Evolutionary conservation across 2,888 invertebrate species (phyloP).

Genomic region (Boloria selene): DNA sequence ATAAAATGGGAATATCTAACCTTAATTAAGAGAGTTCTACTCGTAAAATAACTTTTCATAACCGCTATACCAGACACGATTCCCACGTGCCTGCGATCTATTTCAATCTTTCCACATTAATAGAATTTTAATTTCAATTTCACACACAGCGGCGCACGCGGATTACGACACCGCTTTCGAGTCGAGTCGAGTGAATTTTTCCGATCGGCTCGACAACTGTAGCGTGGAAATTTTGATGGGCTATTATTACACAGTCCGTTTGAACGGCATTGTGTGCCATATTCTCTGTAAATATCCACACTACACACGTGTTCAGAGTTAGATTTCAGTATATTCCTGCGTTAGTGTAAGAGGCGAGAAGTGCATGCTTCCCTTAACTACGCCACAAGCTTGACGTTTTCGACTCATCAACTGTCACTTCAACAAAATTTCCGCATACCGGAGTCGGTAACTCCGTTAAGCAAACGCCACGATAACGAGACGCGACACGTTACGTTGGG

Average conservation of each 20-base stretch:
- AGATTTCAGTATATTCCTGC: conserved; percentile 23
- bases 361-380: conserved; percentile 2
- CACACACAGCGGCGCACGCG: conserved; percentile 66
- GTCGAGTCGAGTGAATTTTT: conserved; percentile 64
- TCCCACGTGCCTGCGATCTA: conserved; percentile 48
- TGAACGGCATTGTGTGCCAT: conserved; percentile 70
- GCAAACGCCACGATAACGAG: conserved; percentile 47
- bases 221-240: conserved; percentile 75
- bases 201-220: conserved; percentile 67
- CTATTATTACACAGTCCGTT: conserved; percentile 76
- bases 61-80: conserved; percentile 35
- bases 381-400: conserved; percentile 43
- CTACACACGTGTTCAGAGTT: conserved; percentile 27
- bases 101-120: conserved; percentile 66
- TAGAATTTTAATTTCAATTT: conserved; percentile 80
- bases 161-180: conserved; percentile 62
- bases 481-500: conserved; percentile 51
- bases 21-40: conserved; percentile 36
- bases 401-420: conserved; percentile 56
- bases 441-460: conserved; percentile 47
- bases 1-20: conserved; percentile 27
- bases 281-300: conserved; percentile 46
- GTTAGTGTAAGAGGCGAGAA: conserved; percentile 11
- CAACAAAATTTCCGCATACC: conserved; percentile 49
- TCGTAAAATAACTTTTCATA: conserved; percentile 33